These are phyloP conservation scores for Drosophila serrata DNA, from an alignment of 1,140 invertebrate genomes.

Conservation along the genomic window DNA sequence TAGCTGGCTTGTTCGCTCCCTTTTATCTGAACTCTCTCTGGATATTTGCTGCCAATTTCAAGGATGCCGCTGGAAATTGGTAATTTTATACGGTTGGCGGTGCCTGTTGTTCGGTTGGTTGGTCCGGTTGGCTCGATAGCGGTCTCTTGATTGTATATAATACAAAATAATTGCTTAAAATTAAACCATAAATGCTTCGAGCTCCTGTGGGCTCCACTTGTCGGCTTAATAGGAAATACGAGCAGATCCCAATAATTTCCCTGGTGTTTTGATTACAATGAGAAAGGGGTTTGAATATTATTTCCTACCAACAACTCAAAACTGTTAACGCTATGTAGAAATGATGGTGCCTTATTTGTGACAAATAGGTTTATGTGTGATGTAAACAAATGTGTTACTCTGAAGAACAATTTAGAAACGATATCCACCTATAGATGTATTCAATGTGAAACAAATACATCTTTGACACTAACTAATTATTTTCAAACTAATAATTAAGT, in stretches of 20 bases:
- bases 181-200: conserved; percentile 57
- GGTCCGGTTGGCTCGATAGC: conserved; percentile 10
- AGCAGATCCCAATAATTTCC: neutral
- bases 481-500: conserved; percentile 3
- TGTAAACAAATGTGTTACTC: neutral
- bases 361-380: neutral
- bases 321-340: neutral
- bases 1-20: conserved; percentile 16
- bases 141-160: conserved; percentile 52
- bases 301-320: neutral
- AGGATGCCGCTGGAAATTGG: conserved; percentile 67
- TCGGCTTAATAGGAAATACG: conserved; percentile 33
- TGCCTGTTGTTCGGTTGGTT: conserved; percentile 42
- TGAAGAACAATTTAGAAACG: neutral
- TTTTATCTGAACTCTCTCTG: neutral
- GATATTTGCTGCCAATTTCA: conserved; percentile 8
- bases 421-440: neutral
- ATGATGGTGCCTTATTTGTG: neutral
- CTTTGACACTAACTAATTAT: neutral
- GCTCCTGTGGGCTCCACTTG: conserved; percentile 29
- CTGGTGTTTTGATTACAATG: neutral
- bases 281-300: neutral
- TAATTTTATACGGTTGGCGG: conserved; percentile 82
- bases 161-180: conserved; percentile 69
- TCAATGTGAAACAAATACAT: neutral